Base-by-base conservation (phyloP, 2,888 invertebrate genomes). In the Marronus borbonicus region DNA sequence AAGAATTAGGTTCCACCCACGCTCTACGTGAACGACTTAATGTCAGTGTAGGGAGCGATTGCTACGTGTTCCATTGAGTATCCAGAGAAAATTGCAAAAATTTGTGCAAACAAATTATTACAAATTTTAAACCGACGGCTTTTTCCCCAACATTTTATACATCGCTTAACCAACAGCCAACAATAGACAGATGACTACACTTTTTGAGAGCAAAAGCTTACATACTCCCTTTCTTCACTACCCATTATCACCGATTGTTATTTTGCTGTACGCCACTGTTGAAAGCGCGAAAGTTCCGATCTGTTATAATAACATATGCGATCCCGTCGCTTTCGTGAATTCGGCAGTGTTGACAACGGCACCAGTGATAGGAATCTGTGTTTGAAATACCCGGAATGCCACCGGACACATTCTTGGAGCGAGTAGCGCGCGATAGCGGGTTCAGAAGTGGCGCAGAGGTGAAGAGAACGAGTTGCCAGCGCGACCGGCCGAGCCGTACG, bases 301-400 rank as follows among this genome's bases (percentile, higher is more conserved):
- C 55, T 68, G 49, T 50, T 68, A 50, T 76, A 55, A 68, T 76
- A 77, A 77, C 62, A 62, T 74, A 74, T 72, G 72, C 70, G 60
- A 55, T 64, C 17, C 77, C 70, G 62, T 72, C 72, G 70, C 10
- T 70, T 77, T 77, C 76, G 77, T 58, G 77, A 70, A 77, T 77
- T 77, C 77, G 77, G 60, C 72, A 49, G 80, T 80, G 78, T 80
- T 80, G 81, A 79, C 79, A 81, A 82, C 82, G 79, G 80, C 76
- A 76, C 65, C 74, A 36, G 55, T 76, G 82, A 82, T 82, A 81
- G 78, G 78, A 81, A 81, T 81, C 81, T 81, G 77, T 79, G 81
- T 81, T 80, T 79, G 81, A 82, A 81, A 83, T 83, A 84, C 83
- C 79, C 78, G 81, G 84, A 82, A 83, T 84, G 82, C 84, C 84